Base-by-base conservation (phyloP, 1,140 invertebrate species). In the Watersipora subatra region DNA sequence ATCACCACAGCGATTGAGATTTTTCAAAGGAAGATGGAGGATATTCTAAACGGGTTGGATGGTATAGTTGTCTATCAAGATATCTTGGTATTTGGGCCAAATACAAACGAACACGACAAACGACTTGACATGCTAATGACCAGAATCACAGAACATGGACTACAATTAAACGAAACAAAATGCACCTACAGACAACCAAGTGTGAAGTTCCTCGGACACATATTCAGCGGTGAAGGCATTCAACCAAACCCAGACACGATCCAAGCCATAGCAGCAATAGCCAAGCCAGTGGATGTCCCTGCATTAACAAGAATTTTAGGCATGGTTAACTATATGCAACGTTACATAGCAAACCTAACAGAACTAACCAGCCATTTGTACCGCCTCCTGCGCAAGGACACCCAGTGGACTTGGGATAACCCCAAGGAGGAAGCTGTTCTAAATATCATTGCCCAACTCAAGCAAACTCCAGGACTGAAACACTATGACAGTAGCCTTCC, bases 161-260 rank as follows among this genome's bases (percentile, higher is more conserved):
- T 77, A 3, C 73, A 65, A 15, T 30, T 81, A 1, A 80, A 78
- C 59, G 69, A 65, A 58, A 67, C 71, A 28, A 81, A 80, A 68
- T 75, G 77, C 69, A 25, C 68, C 20, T 75, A 78, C 68, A 66
- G 67, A 61, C 64, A 69, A 29, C 62, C 57, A 61, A 69, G 69
- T 64, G 65, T 79, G 0, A 73, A 69, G 59, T 80, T 77, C 69
- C 63, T 80, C 15, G 81, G 80, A 2, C 75, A 78, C 62, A 69
- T 74, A 20, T 69, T 68, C 24, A 64, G 22, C 64, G 62, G 26
- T 69, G 66, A 64, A 28, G 70, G 56, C 25, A 66, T 17, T 83
- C 83, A 64, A 66, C 78, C 1, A 61, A 67, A 58, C 66, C 68
- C 25, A 25, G 67, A 34, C 17, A n/a, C n/a, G n/a, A n/a, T n/a